These are phyloP conservation scores for Prunella strophiata DNA, from an alignment of 2,797 vertebrate species.

Conservation along the genomic window DNA sequence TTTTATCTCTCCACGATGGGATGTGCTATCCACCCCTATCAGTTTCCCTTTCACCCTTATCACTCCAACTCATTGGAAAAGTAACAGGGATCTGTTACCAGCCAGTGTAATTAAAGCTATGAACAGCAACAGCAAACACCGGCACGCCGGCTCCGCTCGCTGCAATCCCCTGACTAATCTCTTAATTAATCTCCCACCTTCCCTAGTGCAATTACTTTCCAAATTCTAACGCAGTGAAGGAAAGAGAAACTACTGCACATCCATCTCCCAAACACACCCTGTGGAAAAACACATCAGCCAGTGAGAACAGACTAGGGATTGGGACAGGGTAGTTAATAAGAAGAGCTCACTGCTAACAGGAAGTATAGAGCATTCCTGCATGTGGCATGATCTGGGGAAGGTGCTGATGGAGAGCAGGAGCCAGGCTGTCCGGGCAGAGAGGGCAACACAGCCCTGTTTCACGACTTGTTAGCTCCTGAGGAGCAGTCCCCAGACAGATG, in stretches of 20 bases:
- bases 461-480: accelerated
- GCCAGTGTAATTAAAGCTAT: constrained; percentile 36
- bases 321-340: accelerated
- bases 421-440: accelerated
- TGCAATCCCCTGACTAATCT: constrained; percentile 13
- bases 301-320: background rate
- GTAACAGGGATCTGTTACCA: background rate
- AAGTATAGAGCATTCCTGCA: accelerated
- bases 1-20: background rate
- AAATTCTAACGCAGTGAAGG: background rate
- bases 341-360: background rate
- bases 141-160: background rate
- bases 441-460: background rate
- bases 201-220: constrained; percentile 3
- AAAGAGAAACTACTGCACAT: background rate
- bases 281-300: background rate
- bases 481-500: background rate
- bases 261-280: background rate
- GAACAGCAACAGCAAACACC: background rate
- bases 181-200: constrained; percentile 31
- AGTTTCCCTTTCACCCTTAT: background rate
- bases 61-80: background rate
- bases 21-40: background rate
- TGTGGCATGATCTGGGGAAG: accelerated
- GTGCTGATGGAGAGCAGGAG: background rate